Conservation (phyloP, 2,888 invertebrate species). For the Drosophila seclusa region DNA sequence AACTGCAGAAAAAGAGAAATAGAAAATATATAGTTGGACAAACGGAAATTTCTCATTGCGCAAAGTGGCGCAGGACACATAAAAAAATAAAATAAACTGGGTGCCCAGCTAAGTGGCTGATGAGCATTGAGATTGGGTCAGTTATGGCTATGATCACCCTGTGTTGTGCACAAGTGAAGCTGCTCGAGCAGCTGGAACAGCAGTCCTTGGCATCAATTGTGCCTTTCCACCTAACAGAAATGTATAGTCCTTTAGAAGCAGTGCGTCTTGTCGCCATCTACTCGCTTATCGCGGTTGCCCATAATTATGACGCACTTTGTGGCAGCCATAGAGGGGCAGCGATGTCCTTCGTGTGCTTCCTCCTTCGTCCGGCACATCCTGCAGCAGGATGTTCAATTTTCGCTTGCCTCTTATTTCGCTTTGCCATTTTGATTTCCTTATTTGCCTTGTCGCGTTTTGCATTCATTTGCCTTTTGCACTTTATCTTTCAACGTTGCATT, state of each 20-base stretch:
- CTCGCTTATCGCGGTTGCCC: constrained; percentile 73
- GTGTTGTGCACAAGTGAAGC: constrained; percentile 3
- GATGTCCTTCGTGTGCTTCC: constrained; percentile 28
- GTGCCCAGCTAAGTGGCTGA: constrained; percentile 36
- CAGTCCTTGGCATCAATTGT: constrained; percentile 78
- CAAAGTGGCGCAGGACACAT: constrained; percentile 60
- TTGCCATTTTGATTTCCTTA: constrained; percentile 78
- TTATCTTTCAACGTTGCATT: constrained; percentile 67
- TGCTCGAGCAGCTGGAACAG: not conserved
- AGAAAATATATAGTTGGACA: constrained; percentile 59
- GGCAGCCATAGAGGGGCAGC: constrained; percentile 29
- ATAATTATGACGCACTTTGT: constrained; percentile 76
- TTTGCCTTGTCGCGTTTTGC: constrained; percentile 73
- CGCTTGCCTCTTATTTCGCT: constrained; percentile 75
- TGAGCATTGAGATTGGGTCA: constrained; percentile 3
- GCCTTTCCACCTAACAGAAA: constrained; percentile 47
- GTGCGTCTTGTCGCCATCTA: constrained; percentile 48
- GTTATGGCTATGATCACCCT: constrained; percentile 28
- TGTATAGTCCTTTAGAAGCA: constrained; percentile 54
- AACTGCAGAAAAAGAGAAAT: constrained; percentile 37
- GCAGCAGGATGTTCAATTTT: constrained; percentile 79
- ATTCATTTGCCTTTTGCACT: constrained; percentile 64
- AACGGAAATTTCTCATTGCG: constrained; percentile 78
- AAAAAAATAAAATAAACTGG: constrained; percentile 44
- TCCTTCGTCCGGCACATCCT: constrained; percentile 62